Evolutionary conservation across 2,113 vertebrate species (phyloP), one percentile per base, ranked within the genome.

Genomic region (Chionomys nivalis): DNA sequence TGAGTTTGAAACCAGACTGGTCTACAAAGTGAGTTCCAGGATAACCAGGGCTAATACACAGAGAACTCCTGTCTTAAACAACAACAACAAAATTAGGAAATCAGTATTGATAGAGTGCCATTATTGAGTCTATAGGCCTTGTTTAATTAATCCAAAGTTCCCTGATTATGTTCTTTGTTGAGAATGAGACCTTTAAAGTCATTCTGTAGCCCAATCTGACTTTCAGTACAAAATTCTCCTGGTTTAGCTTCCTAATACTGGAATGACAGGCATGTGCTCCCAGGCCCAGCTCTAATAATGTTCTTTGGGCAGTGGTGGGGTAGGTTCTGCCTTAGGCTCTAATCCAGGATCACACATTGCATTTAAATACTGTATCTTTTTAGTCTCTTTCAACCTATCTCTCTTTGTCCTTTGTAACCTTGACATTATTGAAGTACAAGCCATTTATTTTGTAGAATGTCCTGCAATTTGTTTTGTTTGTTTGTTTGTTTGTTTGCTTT

Each of bases 381-480:
- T 82, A 89, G 44, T 95, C 19, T 83, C n/a, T 58, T 89, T 82
- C 77, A 93, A 14, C 65, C 21, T 92, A 16, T 83, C 65, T 93
- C 49, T 88, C 49, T 88, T 55, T 89, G 81, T 96, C 52, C 39
- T 92, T 97, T n/a, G 55, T 77, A 82, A 81, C 73, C 75, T 94
- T 94, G 61, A 82, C 11, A 78, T 82, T 94, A 94, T 96, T 91
- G 58, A 95, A 95, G 1, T 94, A 66, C 5, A 89, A 76, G 28
- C 26, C 33, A 89, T 95, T 95, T 95, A 92, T 87, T 95, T 96
- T 95, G 7, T 82, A 90, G 17, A 90, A 68, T 72, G 2, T 77
- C 68, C 55, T 7, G 72, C 55, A 92, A 1, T 96, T 94, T 78
- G 95, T 17, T 55, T 55, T 17, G n/a, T 55, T 47, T 36, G 13